Evolutionary conservation across 1,140 invertebrate genomes (phyloP).

Genomic region (Trypoxylus dichotomus): DNA sequence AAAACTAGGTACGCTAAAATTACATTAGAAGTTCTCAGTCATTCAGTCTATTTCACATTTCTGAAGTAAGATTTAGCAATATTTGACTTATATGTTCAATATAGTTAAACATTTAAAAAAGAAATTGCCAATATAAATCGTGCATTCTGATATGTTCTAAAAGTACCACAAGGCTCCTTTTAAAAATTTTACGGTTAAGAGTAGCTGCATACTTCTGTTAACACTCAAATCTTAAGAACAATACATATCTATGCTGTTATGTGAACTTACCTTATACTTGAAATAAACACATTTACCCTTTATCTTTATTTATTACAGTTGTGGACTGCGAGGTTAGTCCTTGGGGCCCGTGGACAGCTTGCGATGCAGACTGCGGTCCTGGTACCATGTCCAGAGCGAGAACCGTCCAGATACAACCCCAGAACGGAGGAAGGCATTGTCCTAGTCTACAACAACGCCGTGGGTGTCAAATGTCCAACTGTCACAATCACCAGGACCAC

Average conservation of each 20-base stretch:
- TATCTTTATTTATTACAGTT: slow-evolving; percentile 59
- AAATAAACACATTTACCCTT: not conserved
- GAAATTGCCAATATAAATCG: not conserved
- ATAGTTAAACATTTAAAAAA: not conserved
- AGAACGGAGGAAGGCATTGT: slow-evolving; percentile 76
- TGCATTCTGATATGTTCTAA: too few relatives aligned
- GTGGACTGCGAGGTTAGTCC: slow-evolving; percentile 75
- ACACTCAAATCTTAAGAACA: too few relatives aligned
- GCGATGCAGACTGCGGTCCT: slow-evolving; percentile 73
- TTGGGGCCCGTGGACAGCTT: slow-evolving; percentile 76
- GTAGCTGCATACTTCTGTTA: too few relatives aligned
- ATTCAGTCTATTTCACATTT: too few relatives aligned
- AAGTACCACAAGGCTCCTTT: too few relatives aligned
- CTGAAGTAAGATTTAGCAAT: too few relatives aligned
- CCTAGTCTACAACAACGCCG: slow-evolving; percentile 72
- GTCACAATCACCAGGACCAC: slow-evolving; percentile 66
- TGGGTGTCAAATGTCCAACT: slow-evolving; percentile 71
- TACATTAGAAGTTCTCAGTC: too few relatives aligned
- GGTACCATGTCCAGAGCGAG: slow-evolving; percentile 73
- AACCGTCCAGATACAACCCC: slow-evolving; percentile 61
- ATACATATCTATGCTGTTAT: too few relatives aligned
- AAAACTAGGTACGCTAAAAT: too few relatives aligned
- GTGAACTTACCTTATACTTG: too few relatives aligned
- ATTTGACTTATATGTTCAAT: too few relatives aligned
- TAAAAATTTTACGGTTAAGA: too few relatives aligned